Evolutionary conservation across 2,113 vertebrate species (phyloP).

Genomic region (Daphoenositta chrysoptera): DNA sequence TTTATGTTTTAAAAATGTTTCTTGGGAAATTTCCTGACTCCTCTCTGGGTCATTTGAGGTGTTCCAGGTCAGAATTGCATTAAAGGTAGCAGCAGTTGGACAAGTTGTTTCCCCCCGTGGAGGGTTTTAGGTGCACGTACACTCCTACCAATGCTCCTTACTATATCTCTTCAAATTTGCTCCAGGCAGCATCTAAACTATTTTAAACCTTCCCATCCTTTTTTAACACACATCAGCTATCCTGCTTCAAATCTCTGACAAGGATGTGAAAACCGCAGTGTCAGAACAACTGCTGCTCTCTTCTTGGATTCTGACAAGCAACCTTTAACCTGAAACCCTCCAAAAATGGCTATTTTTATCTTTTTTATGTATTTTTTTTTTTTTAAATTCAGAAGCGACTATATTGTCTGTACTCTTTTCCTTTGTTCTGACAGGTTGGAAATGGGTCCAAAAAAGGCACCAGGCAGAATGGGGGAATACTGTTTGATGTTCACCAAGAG

Average conservation of each 20-base stretch:
- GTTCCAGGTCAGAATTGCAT: background rate
- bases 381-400: slow-evolving; percentile 7
- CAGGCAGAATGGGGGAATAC: background rate
- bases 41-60: background rate
- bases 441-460: background rate
- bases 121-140: slow-evolving; percentile 37
- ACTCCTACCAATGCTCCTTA: slow-evolving; percentile 63
- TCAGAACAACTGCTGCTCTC: slow-evolving; percentile 79
- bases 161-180: slow-evolving; percentile 54
- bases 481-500: background rate
- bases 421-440: background rate
- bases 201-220: slow-evolving; percentile 73
- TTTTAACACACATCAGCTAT: slow-evolving; percentile 75
- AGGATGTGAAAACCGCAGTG: slow-evolving; percentile 77
- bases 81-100: background rate
- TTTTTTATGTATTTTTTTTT: background rate
- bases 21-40: background rate
- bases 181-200: slow-evolving; percentile 72
- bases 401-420: background rate
- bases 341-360: slow-evolving; percentile 64
- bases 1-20: background rate
- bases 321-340: slow-evolving; percentile 69
- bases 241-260: slow-evolving; percentile 75
- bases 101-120: background rate
- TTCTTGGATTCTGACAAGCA: slow-evolving; percentile 72